Evolutionary conservation across 2,113 vertebrate genomes (phyloP), one percentile per base, ranked within the genome.

Genomic region (Leptobrachium ailaonicum): DNA sequence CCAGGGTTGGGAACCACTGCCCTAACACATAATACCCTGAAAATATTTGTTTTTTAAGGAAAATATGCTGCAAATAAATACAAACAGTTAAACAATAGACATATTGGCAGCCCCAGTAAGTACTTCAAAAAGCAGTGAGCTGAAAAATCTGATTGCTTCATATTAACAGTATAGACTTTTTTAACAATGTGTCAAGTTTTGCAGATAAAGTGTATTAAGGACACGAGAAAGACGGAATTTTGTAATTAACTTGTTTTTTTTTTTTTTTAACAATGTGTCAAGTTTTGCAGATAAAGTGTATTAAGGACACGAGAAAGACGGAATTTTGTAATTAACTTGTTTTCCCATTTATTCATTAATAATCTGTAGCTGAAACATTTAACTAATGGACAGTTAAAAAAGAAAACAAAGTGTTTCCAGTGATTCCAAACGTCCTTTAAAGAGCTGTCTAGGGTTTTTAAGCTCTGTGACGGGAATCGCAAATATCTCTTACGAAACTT

Each of bases 391-490:
- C 20, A 32, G 20, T 32, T 32, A 32, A 32, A 32, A 32, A 32
- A 32, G 20, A 32, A 32, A 32, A 32, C 20, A 32, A 32, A 32
- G 20, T 32, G 20, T 32, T 32, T 32, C 20, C 20, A 32, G 20
- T 32, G 20, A 32, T 32, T 32, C 20, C 20, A 32, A 32, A 32
- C 20, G 20, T 32, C 20, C 20, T 32, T 32, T 32, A 32, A 32
- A 32, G 20, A 32, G 20, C 20, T 32, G 20, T 32, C 20, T 32
- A 32, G 20, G 20, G 20, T 32, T 32, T 67, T 7, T 47, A 45
- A 58, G 41, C 63, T 43, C 67, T 76, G 75, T 77, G 75, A 69
- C 40, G 10, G 40, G 66, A 77, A 77, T 77, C 32, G 54, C 75
- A 77, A 77, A 14, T 50, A 54, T 69, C 66, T 56, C 6, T 56